Evolutionary conservation across 2,113 vertebrate species (phyloP).

Genomic region (Plestiodon gilberti): DNA sequence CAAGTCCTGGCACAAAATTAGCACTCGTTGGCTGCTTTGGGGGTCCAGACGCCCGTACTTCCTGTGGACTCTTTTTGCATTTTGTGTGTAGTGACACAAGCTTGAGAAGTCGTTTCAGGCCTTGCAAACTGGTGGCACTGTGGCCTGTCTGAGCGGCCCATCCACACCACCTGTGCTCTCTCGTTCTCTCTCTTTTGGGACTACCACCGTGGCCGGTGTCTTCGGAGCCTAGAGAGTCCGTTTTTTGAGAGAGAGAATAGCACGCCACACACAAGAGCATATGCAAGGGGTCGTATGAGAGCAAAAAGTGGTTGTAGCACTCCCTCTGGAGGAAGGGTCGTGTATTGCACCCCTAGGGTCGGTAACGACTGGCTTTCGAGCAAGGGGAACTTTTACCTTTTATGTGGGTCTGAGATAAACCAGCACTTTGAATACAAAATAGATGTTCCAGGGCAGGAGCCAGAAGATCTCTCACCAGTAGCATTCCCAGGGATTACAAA

Average conservation of each 20-base stretch:
- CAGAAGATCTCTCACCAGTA: background rate
- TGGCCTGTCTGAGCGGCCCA: too few relatives aligned
- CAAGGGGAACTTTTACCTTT: too few relatives aligned
- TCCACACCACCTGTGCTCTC: too few relatives aligned
- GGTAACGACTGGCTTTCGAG: too few relatives aligned
- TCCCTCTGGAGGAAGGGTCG: background rate
- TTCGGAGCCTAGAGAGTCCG: too few relatives aligned
- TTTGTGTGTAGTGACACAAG: background rate
- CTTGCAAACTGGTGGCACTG: background rate
- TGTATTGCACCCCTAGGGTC: background rate
- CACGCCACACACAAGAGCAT: too few relatives aligned
- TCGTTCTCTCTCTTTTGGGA: background rate
- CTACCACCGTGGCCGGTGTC: too few relatives aligned
- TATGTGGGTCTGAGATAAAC: background rate
- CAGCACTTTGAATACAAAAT: background rate
- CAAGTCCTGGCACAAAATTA: background rate
- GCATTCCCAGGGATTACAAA: background rate
- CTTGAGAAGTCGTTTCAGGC: background rate
- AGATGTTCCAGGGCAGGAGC: too few relatives aligned
- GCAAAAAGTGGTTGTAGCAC: background rate
- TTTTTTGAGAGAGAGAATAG: background rate
- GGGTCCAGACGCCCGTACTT: background rate
- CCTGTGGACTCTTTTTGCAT: too few relatives aligned
- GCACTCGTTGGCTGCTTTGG: background rate
- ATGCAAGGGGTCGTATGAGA: accelerated